Evolutionary conservation across 2,113 vertebrate genomes (phyloP), one percentile per base, ranked within the genome.

Genomic region (Hippocampus barbouri): DNA sequence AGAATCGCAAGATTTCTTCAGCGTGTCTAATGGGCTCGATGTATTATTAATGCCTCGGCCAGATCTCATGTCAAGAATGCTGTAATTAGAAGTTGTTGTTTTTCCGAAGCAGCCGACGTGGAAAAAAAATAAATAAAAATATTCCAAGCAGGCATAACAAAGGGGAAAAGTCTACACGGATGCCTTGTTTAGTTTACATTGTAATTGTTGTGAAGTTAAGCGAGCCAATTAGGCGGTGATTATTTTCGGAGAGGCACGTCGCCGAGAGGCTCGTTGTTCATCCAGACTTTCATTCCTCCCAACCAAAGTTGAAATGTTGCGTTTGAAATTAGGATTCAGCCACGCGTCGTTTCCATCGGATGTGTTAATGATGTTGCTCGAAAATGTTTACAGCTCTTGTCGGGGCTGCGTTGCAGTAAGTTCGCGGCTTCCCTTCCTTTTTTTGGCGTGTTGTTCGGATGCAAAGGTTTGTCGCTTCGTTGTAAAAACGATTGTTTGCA

Each of bases 171-270:
- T 83, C 83, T 76, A 81, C 84, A 79, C 53, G 63, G 69, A 66
- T 59, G 75, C 83, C 75, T 76, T 80, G 75, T 88, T 87, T 84
- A 78, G 69, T 88, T 85, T 85, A 78, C 76, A 79, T 74, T 85
- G 84, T 89, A 86, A 89, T 89, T 85, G 84, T 85, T 89, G 85
- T 83, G 83, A 85, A 88, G 81, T 89, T 89, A 90, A 90, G 86
- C 73, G 82, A 83, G 81, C 85, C 87, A 90, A 90, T 92, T 91
- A 91, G 82, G 59, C 78, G 16, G 59, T 71, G 80, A 86, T 91
- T 88, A 87, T 90, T 88, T 87, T 75, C 81, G 84, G 74, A 74
- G 56, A 78, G 79, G 77, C 67, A 80, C 73, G 82, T 71, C 45
- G 68, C 87, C 83, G 74, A 5, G 72, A 89, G 87, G 81, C 83